These are phyloP conservation scores for Microplitis mediator DNA, from an alignment of 1,140 invertebrate species.

Conservation along the genomic window DNA sequence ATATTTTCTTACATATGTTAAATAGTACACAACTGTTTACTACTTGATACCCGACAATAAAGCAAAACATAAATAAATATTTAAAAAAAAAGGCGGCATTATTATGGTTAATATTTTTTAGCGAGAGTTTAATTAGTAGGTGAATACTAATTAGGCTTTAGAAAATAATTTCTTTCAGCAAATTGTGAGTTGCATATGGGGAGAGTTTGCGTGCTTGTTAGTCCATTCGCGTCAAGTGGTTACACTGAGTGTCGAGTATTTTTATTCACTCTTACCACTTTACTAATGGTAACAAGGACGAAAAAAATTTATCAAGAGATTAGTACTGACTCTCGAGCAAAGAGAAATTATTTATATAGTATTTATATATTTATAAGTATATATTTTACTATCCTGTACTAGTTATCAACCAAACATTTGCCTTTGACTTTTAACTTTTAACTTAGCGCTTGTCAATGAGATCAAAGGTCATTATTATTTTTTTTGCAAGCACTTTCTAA, in stretches of 20 bases:
- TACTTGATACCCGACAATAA: neutral
- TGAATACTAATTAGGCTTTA: constrained; percentile 13
- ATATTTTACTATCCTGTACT: too few species aligned
- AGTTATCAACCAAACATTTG: too few species aligned
- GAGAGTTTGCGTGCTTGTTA: constrained; percentile 49
- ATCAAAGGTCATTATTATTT: too few species aligned
- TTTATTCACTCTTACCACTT: constrained; percentile 6
- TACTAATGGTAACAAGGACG: constrained; percentile 42
- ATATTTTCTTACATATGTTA: too few species aligned
- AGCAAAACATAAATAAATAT: neutral
- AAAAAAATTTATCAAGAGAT: constrained; percentile 24
- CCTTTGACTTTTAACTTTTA: too few species aligned
- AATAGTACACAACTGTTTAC: too few species aligned
- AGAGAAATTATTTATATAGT: too few species aligned
- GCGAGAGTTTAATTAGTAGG: constrained; percentile 32
- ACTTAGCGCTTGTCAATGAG: too few species aligned
- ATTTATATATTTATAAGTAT: too few species aligned
- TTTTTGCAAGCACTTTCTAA: too few species aligned
- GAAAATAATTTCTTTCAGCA: constrained; percentile 25
- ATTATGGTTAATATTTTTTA: too few species aligned
- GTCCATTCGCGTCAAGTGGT: constrained; percentile 45
- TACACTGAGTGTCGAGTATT: constrained; percentile 23
- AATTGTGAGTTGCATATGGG: neutral
- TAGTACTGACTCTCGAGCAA: too few species aligned
- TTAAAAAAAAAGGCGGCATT: neutral